Percentiles rank a stretch among this genome's conserved stretches.
These are phyloP conservation scores for Mastomys natalensis DNA, from an alignment of 2,113 vertebrate genomes.

Conservation along the genomic window DNA sequence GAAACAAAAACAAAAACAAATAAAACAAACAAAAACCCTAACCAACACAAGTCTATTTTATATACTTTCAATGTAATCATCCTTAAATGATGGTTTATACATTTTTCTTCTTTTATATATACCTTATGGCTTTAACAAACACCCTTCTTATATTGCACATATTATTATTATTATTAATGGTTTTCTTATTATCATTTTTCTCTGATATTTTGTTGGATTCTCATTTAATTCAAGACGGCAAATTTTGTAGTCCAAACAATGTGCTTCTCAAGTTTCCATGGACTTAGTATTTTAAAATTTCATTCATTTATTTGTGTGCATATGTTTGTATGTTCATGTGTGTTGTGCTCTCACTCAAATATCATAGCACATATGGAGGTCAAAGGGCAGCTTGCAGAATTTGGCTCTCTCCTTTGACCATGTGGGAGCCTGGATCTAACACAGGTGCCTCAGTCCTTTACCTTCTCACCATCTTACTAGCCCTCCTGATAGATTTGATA, in stretches of 20 bases:
- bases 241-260: not conserved
- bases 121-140: not conserved
- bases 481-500: not conserved
- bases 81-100: not conserved
- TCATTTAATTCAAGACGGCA: not conserved
- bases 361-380: not conserved
- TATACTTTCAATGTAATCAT: not conserved
- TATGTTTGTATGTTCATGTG: not conserved
- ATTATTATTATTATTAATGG: not conserved
- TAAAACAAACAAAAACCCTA: not conserved
- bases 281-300: not conserved
- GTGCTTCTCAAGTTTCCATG: not conserved
- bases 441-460: not conserved
- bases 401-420: not conserved
- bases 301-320: not conserved
- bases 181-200: not conserved
- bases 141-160: not conserved
- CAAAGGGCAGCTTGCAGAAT: not conserved
- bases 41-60: not conserved
- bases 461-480: not conserved
- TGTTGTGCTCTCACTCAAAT: not conserved
- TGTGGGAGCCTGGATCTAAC: not conserved
- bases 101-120: not conserved
- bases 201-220: not conserved
- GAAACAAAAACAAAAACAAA: not conserved